Conservation (phyloP, 1,140 invertebrate genomes). For the Leptonema lineaticorne region DNA sequence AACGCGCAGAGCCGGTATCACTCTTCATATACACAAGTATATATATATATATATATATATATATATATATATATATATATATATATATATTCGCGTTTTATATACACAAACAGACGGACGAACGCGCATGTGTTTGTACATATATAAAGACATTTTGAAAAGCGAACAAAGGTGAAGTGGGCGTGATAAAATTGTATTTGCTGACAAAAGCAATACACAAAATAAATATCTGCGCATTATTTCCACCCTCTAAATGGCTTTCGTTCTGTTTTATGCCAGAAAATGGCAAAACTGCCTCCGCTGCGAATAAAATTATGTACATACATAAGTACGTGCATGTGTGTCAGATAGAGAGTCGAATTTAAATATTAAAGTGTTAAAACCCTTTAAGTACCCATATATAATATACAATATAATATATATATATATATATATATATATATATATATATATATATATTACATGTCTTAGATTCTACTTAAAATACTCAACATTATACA, state of each 20-base stretch:
- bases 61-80: background rate
- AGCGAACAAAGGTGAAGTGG: conserved; percentile 41
- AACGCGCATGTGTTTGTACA: conserved; percentile 23
- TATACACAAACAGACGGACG: conserved; percentile 29
- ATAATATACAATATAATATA: background rate
- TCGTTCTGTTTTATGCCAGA: conserved; percentile 22
- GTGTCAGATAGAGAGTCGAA: background rate
- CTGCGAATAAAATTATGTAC: too few relatives aligned
- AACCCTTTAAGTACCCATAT: background rate
- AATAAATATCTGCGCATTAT: conserved; percentile 40
- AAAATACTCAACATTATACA: too few relatives aligned
- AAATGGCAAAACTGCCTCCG: conserved; percentile 11
- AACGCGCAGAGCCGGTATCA: background rate
- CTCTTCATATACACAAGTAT: conserved; percentile 33
- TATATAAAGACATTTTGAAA: background rate
- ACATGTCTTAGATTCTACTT: background rate
- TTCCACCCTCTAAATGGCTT: conserved; percentile 37
- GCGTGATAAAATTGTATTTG: conserved; percentile 42
- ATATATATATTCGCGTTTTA: too few relatives aligned
- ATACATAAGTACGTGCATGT: background rate
- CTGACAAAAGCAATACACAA: conserved; percentile 43
- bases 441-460: background rate
- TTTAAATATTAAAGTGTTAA: background rate
- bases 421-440: background rate
- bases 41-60: background rate